These are phyloP conservation scores for Aradus depressus DNA, from an alignment of 2,888 invertebrate species.

Conservation along the genomic window DNA sequence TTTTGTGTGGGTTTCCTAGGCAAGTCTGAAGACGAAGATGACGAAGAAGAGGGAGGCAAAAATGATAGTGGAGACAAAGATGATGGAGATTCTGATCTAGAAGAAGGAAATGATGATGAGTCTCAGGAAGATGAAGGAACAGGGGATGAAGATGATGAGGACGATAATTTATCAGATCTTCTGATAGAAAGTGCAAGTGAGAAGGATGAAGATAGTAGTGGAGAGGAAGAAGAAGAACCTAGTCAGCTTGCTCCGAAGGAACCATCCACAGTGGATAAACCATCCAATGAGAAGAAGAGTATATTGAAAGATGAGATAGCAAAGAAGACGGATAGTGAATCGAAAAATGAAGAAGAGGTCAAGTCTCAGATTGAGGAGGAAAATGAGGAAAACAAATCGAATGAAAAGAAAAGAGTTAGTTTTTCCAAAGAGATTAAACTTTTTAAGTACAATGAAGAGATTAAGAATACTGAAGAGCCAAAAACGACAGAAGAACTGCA, in stretches of 20 bases:
- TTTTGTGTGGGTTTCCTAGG: background rate
- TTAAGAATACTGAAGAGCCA: background rate
- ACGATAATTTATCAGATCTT: conserved; percentile 29
- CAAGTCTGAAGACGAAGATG: conserved; percentile 19
- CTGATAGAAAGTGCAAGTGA: too few species aligned
- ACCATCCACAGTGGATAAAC: too few species aligned
- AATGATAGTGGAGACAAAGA: conserved; percentile 29
- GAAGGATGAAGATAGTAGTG: too few species aligned
- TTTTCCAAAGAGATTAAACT: conserved; percentile 18
- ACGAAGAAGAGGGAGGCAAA: conserved; percentile 19
- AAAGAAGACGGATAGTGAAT: conserved; percentile 24
- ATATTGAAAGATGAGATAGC: conserved; percentile 21
- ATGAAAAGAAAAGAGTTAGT: conserved; percentile 21
- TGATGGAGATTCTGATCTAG: conserved; percentile 43
- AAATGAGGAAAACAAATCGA: conserved; percentile 10
- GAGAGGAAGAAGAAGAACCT: too few species aligned
- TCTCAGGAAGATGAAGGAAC: conserved; percentile 35
- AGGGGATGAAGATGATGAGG: conserved; percentile 35
- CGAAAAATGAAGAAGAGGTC: conserved; percentile 22
- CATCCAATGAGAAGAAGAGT: too few species aligned
- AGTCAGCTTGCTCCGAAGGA: too few species aligned
- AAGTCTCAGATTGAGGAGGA: conserved; percentile 11
- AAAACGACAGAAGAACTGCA: conserved; percentile 17
- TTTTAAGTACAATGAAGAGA: background rate
- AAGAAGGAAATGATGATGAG: conserved; percentile 37